Base-by-base conservation (phyloP, 2,888 invertebrate species). In the Ephialtes manifestator region DNA sequence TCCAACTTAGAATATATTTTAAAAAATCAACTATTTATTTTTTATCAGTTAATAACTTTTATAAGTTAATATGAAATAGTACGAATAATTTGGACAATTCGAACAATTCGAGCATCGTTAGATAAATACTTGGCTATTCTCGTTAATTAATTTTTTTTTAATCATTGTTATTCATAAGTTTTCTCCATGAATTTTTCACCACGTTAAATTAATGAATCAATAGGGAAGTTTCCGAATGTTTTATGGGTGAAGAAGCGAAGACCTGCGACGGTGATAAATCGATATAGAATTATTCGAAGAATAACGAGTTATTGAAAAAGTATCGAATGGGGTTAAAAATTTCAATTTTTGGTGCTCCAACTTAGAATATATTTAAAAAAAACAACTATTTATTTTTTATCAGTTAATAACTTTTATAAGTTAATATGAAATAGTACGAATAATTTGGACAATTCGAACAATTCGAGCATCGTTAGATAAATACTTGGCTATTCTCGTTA, bases 61-160 rank as follows among this genome's bases (percentile, higher is more conserved):
- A n/a, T n/a, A n/a, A n/a, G n/a, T n/a, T n/a, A n/a, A n/a, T n/a
- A n/a, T n/a, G n/a, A n/a, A n/a, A n/a, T n/a, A n/a, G n/a, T n/a
- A n/a, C n/a, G n/a, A n/a, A n/a, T n/a, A n/a, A n/a, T n/a, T n/a
- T n/a, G n/a, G n/a, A n/a, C n/a, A n/a, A n/a, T n/a, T n/a, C n/a
- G n/a, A n/a, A n/a, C n/a, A n/a, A n/a, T n/a, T n/a, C 18, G 71
- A 10, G 15, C 53, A 28, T 20, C 20, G 53, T 13, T 55, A 4
- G 43, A 55, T 43, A 39, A 71, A 71, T 55, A 20, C 24, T 39
- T 24, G 0, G 20, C 8, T 18, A 39, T 24, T 28, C 15, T 20
- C 68, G 48, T 43, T 31, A 55, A 75, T 68, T 28, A 48, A 67
- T 65, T 74, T 81, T 74, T n/a, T 58, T 20, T 48, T 53, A 13